These are phyloP conservation scores for Tragulus kanchil DNA, from an alignment of 2,113 vertebrate genomes.

Conservation along the genomic window DNA sequence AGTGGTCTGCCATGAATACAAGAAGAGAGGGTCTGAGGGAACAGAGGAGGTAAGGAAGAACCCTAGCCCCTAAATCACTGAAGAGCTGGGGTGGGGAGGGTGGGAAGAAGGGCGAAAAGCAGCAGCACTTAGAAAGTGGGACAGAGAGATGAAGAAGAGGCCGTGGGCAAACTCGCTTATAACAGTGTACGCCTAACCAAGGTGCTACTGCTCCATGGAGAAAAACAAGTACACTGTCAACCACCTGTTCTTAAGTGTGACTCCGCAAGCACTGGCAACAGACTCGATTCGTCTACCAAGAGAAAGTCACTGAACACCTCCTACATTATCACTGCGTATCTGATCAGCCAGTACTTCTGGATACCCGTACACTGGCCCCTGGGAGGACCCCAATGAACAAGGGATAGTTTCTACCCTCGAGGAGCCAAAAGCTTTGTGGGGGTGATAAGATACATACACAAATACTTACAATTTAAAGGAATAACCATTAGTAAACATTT, in stretches of 20 bases:
- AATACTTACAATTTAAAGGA: not conserved
- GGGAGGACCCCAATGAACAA: not conserved
- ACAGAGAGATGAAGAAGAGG: conserved; percentile 25
- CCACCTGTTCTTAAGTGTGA: not conserved
- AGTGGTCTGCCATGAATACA: not conserved
- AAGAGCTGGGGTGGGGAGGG: not conserved
- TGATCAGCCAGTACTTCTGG: not conserved
- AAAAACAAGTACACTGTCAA: not conserved
- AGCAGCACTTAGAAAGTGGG: not conserved
- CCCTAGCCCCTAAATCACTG: not conserved
- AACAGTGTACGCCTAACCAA: not conserved
- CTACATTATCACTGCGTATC: not conserved
- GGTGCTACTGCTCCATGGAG: not conserved
- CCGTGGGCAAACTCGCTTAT: not conserved
- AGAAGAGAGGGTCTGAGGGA: conserved; percentile 27
- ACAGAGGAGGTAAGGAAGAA: conserved; percentile 40
- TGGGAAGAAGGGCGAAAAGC: not conserved
- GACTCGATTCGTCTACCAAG: not conserved
- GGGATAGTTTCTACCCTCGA: not conserved
- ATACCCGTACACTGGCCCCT: not conserved
- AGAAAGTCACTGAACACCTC: not conserved
- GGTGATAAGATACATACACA: conserved; percentile 27
- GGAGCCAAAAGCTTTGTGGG: not conserved
- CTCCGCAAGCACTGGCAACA: not conserved
- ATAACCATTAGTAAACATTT: not conserved